Evolutionary conservation across 2,888 invertebrate species (phyloP), one percentile per base, ranked within the genome.

Genomic region (Andrena minutula): DNA sequence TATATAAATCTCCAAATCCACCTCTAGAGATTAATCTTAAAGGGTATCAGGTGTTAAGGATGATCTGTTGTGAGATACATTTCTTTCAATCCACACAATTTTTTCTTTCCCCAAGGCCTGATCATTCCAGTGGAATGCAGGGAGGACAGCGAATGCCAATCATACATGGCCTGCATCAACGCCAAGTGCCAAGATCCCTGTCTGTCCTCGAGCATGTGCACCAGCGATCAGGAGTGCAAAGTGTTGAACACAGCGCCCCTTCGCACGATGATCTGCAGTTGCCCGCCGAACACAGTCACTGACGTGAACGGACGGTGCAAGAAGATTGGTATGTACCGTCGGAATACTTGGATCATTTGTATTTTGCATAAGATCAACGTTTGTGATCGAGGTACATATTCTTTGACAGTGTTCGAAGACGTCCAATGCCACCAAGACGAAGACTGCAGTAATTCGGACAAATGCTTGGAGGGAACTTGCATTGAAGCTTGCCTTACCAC

Each of bases 191-290:
- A 96, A 79, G 97, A 98, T 94, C 97, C 98, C 4, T 98, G 98
- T 90, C 94, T 95, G 12, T 94, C 95, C 5, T 95, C 96, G 8
- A 96, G 96, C 86, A 96, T 97, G 61, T 98, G 98, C 91, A 96
- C 96, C 20, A 94, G 95, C 5, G 97, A 97, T 85, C 97, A 98
- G 88, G 95, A 96, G 78, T 98, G 98, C 93, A 95, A 96, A 79
- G 97, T 97, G 0, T 94, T 97, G 12, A 97, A 98, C 88, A 96
- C 97, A 0, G 92, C 97, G 63, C 98, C 98, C 2, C 94, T 98
- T 83, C 96, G 98, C 70, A 98, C 98, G 0, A 96, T 98, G 89
- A 97, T 98, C 89, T 98, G 98, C 92, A 96, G 97, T 90, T 98
- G 98, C 94, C 97, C 98, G 20, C 95, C 96, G 56, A 98, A 98